These are phyloP conservation scores for Brotula barbata DNA, from an alignment of 2,797 vertebrate genomes.

Conservation along the genomic window DNA sequence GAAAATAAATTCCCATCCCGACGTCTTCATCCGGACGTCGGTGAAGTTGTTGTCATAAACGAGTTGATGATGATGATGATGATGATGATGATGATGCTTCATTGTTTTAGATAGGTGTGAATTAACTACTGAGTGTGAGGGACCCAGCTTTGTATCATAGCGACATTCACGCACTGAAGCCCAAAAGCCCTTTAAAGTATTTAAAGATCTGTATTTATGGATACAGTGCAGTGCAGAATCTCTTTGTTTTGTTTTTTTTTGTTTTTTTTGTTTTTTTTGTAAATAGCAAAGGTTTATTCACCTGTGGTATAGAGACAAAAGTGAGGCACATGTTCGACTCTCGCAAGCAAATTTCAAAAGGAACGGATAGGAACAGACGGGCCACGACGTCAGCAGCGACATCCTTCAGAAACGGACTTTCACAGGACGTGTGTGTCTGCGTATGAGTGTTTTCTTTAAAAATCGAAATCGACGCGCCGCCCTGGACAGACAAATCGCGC, in stretches of 20 bases:
- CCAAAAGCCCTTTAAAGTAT: slow-evolving; percentile 85
- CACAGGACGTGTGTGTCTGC: slow-evolving; percentile 9
- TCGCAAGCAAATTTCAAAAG: slow-evolving; percentile 73
- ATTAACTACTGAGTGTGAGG: slow-evolving; percentile 96
- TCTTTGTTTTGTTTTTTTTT: slow-evolving; percentile 69
- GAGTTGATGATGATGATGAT: slow-evolving; percentile 41
- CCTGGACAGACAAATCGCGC: slow-evolving; percentile 29
- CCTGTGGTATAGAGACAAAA: slow-evolving; percentile 89
- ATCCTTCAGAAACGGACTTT: slow-evolving; percentile 25
- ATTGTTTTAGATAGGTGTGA: slow-evolving; percentile 79
- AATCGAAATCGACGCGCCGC: slow-evolving; percentile 27
- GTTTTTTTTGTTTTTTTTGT: slow-evolving; percentile 66
- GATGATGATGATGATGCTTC: slow-evolving; percentile 46
- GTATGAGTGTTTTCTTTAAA: slow-evolving; percentile 32
- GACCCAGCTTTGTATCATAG: slow-evolving; percentile 83
- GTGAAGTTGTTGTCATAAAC: slow-evolving; percentile 30
- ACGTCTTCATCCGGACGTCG: slow-evolving; percentile 40
- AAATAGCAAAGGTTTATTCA: slow-evolving; percentile 88
- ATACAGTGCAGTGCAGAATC: slow-evolving; percentile 78
- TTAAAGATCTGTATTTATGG: slow-evolving; percentile 87
- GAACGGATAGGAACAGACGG: slow-evolving; percentile 37
- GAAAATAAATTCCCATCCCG: slow-evolving; percentile 5
- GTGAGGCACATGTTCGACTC: slow-evolving; percentile 83
- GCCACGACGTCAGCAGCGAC: slow-evolving; percentile 25
- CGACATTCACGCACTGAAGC: slow-evolving; percentile 88